Evolutionary conservation across 2,888 invertebrate genomes (phyloP).

Genomic region (Blastobasis adustella): DNA sequence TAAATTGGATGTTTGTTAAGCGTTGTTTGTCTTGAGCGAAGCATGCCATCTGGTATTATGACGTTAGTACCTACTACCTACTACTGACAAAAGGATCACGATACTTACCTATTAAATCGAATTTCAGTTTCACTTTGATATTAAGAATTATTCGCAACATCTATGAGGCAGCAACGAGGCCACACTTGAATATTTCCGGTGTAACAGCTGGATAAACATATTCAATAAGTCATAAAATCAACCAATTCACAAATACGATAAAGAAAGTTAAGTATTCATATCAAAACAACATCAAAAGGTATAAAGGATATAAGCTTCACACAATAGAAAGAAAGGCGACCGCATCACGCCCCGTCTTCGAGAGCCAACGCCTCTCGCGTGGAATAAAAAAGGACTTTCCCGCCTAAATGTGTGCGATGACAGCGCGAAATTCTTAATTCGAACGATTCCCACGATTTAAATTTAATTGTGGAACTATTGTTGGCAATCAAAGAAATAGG

Average conservation of each 20-base stretch:
- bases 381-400: constrained; percentile 33
- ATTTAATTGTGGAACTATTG: constrained; percentile 68
- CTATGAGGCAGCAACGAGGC: no score
- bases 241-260: constrained; percentile 29
- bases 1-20: constrained; percentile 33
- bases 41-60: no score
- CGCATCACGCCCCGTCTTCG: constrained; percentile 39
- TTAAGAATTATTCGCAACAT: no score
- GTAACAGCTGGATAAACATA: no score
- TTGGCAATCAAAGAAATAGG: constrained; percentile 65
- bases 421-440: constrained; percentile 62
- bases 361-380: constrained; percentile 32
- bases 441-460: constrained; percentile 64
- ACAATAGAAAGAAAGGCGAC: constrained; percentile 40
- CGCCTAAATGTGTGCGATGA: constrained; percentile 48
- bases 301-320: constrained; percentile 18
- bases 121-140: no score
- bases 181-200: no score
- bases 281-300: constrained; percentile 8
- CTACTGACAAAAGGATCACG: no score
- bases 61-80: no score
- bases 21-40: constrained; percentile 14
- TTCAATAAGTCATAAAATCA: background rate
- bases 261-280: background rate
- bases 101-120: no score